phyloP scores from a whole-genome alignment of 1,140 invertebrate genomes.

The Tenebrio molitor region DNA sequence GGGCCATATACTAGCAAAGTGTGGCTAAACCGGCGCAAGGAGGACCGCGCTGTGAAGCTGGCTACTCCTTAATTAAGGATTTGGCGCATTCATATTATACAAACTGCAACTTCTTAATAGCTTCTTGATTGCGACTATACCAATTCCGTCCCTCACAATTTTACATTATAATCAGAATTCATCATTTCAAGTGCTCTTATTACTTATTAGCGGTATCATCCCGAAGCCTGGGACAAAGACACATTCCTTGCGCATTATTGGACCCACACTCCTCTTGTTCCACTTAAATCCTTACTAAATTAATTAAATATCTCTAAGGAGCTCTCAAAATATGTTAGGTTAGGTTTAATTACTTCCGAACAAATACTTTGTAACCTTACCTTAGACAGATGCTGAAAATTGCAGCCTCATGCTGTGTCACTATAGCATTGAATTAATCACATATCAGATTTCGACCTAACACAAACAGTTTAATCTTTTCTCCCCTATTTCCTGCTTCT shows the following conservation, averaged over 20 bases:
- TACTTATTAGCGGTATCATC: conserved; percentile 40
- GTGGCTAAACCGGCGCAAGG: conserved; percentile 43
- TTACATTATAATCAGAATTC: conserved; percentile 41
- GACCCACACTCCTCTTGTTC: conserved; percentile 40
- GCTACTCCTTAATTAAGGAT: conserved; percentile 55
- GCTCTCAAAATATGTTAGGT: conserved; percentile 44
- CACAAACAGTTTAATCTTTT: conserved; percentile 29
- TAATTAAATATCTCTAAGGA: conserved; percentile 45
- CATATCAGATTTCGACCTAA: conserved; percentile 31
- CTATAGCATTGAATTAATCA: conserved; percentile 18
- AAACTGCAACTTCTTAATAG: conserved; percentile 48
- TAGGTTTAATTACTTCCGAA: conserved; percentile 43
- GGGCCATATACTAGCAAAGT: conserved; percentile 52
- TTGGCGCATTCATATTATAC: conserved; percentile 51
- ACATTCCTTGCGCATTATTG: conserved; percentile 41
- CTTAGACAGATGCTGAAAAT: conserved; percentile 36
- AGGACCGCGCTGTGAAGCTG: conserved; percentile 33
- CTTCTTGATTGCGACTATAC: conserved; percentile 42
- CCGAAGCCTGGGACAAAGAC: conserved; percentile 17
- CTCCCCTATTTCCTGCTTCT: conserved; percentile 15
- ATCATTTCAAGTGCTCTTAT: conserved; percentile 21
- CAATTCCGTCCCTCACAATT: conserved; percentile 34
- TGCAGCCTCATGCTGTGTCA: neutral
- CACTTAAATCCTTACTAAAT: conserved; percentile 45
- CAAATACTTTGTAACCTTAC: conserved; percentile 40